phyloP scores from a whole-genome alignment of 2,113 vertebrate genomes.

The Esox niger region DNA sequence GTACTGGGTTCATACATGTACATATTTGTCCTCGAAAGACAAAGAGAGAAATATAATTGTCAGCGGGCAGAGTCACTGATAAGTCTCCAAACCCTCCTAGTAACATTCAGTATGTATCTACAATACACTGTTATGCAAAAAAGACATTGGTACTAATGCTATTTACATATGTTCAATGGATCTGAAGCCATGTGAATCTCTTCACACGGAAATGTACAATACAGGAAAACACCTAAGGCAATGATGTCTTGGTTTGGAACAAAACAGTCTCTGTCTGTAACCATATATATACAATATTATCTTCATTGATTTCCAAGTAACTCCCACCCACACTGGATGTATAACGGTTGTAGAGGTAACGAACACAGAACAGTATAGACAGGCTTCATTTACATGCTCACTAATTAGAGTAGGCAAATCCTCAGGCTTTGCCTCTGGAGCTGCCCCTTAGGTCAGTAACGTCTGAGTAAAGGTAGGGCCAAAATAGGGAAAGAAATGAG shows the following conservation, averaged over 20 bases:
- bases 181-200: neutral
- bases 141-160: neutral
- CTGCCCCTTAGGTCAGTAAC: too few species aligned
- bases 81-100: neutral
- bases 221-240: too few species aligned
- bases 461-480: too few species aligned
- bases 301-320: neutral
- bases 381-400: neutral
- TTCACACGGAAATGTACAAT: neutral
- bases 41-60: neutral
- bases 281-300: too few species aligned
- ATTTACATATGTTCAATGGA: too few species aligned
- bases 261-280: neutral
- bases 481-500: too few species aligned
- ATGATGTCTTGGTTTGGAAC: too few species aligned
- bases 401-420: too few species aligned
- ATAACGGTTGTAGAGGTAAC: neutral
- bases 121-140: too few species aligned
- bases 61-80: neutral
- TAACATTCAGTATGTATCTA: too few species aligned
- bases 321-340: neutral
- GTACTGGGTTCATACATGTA: too few species aligned
- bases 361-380: neutral
- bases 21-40: neutral
- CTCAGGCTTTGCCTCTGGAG: too few species aligned